Conservation (phyloP, 2,113 vertebrate species). For the Amblyopsis rosae region DNA sequence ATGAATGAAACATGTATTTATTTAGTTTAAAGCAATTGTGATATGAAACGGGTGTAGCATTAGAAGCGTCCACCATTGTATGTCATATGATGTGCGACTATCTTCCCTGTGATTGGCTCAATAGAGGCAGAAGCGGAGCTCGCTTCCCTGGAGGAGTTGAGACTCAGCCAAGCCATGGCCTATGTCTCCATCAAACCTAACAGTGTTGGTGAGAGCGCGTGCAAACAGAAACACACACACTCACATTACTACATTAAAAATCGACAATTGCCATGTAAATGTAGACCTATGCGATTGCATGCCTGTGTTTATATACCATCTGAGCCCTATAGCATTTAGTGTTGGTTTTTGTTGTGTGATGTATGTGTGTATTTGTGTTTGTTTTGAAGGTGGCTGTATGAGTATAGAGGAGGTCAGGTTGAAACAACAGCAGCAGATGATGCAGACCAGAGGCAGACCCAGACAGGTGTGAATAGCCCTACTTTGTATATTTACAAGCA, state of each 20-base stretch:
- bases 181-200: conserved; percentile 71
- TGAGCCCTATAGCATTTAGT: no score
- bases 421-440: conserved; percentile 69
- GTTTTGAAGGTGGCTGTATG: conserved; percentile 56
- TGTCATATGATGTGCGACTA: background rate
- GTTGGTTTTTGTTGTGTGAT: background rate
- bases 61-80: background rate
- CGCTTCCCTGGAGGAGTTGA: conserved; percentile 65
- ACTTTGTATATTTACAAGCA: background rate
- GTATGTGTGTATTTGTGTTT: conserved; percentile 6
- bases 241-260: background rate
- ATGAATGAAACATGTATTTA: no score
- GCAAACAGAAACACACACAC: conserved; percentile 7
- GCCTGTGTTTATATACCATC: no score
- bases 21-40: background rate
- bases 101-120: conserved; percentile 34
- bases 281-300: no score
- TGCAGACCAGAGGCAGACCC: conserved; percentile 45
- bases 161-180: conserved; percentile 62
- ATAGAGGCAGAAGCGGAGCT: conserved; percentile 72
- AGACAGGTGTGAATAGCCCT: conserved; percentile 30
- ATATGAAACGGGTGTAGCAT: no score
- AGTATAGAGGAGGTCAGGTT: conserved; percentile 66
- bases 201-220: conserved; percentile 63
- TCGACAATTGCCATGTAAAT: no score